Conservation (phyloP, 2,888 invertebrate genomes). For the Amphipoea oculea region DNA sequence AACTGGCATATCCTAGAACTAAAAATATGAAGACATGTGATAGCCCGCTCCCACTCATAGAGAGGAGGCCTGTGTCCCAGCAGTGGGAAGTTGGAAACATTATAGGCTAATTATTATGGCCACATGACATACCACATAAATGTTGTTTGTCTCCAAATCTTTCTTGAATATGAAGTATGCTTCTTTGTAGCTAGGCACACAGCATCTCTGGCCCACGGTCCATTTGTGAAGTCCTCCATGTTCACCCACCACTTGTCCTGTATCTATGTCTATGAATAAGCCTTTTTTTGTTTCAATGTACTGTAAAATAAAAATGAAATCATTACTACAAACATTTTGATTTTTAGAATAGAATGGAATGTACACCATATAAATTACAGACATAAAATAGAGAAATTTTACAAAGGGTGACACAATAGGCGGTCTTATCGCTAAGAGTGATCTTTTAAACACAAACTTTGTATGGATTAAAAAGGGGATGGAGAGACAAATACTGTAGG, state of each 20-base stretch:
- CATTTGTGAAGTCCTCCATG: slow-evolving; percentile 97
- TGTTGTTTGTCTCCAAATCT: slow-evolving; percentile 92
- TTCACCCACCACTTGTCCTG: slow-evolving; percentile 93
- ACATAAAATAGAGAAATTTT: too few relatives aligned
- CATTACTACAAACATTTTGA: neutral
- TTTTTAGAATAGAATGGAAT: neutral
- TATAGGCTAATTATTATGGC: neutral
- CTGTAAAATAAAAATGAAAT: slow-evolving; percentile 83
- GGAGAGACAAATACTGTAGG: too few relatives aligned
- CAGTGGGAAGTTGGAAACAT: neutral
- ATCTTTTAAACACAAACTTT: too few relatives aligned
- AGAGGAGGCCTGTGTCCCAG: neutral
- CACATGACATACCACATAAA: slow-evolving; percentile 92
- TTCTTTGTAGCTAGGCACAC: slow-evolving; percentile 90
- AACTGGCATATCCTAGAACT: too few relatives aligned
- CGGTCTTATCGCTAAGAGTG: too few relatives aligned
- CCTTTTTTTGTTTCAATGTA: slow-evolving; percentile 95
- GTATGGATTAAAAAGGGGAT: too few relatives aligned
- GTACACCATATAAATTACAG: too few relatives aligned
- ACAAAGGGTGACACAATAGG: too few relatives aligned
- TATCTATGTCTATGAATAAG: slow-evolving; percentile 95
- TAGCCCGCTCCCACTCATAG: too few relatives aligned
- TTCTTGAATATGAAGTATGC: slow-evolving; percentile 95
- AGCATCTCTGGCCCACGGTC: slow-evolving; percentile 97
- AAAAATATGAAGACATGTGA: too few relatives aligned